Percentiles rank a stretch among this genome's conserved stretches.
Evolutionary conservation across 2,888 invertebrate genomes (phyloP).

Genomic region (Gibbula magus): DNA sequence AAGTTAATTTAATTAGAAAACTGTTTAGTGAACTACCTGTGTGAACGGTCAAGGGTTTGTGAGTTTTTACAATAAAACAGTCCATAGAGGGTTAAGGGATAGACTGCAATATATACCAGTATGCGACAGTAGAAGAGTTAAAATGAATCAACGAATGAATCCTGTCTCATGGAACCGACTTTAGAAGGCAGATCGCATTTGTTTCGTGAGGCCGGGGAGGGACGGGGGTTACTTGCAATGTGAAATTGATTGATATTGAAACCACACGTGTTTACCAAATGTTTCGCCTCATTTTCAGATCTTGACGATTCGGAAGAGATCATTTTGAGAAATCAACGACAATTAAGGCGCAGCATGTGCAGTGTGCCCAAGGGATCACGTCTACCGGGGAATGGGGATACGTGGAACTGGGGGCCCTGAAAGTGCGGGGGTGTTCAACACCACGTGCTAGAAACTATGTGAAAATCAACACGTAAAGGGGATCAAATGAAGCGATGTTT

Average conservation of each 20-base stretch:
- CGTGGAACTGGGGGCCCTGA: not conserved
- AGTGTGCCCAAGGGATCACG: not conserved
- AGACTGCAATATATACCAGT: too few species aligned
- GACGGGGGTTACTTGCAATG: not conserved
- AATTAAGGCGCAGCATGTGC: slow-evolving; percentile 8
- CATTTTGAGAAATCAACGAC: slow-evolving; percentile 16
- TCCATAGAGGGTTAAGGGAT: too few species aligned
- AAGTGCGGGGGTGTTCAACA: not conserved
- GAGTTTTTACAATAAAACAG: too few species aligned
- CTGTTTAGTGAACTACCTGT: too few species aligned
- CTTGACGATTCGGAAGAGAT: slow-evolving; percentile 1
- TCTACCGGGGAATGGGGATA: not conserved
- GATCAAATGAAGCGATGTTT: too few species aligned
- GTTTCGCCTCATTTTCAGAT: slow-evolving; percentile 14
- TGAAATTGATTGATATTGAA: not conserved
- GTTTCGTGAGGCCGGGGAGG: too few species aligned
- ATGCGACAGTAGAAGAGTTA: too few species aligned
- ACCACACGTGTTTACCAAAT: slow-evolving; percentile 15
- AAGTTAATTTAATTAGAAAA: too few species aligned
- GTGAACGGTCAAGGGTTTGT: too few species aligned
- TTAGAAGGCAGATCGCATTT: slow-evolving; percentile 10
- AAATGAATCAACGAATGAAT: too few species aligned
- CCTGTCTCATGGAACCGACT: not conserved
- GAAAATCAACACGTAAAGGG: not conserved
- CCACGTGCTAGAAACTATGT: not conserved